phyloP scores from a whole-genome alignment of 53 echinoderm and acorn worm genomes.

The Patiria pectinifera region DNA sequence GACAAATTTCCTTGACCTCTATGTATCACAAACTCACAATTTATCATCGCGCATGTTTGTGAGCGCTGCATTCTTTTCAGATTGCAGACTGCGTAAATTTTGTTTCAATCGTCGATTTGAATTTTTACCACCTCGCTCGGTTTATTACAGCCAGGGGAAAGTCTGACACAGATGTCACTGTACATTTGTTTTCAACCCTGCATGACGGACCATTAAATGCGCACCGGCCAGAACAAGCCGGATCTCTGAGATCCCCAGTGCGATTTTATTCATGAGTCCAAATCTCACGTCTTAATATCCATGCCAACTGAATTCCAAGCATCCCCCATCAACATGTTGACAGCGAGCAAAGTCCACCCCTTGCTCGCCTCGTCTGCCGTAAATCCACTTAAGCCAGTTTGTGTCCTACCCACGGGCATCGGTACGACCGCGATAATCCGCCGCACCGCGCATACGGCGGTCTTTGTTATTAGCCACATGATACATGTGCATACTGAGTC shows the following conservation, averaged over 20 bases:
- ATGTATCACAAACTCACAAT: too few species aligned
- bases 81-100: too few species aligned
- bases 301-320: neutral
- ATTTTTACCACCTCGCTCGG: too few species aligned
- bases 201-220: neutral
- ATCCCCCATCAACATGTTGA: neutral
- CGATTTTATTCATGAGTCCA: constrained; percentile 1
- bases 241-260: neutral
- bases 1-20: too few species aligned
- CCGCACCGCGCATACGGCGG: neutral
- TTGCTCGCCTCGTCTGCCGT: neutral
- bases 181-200: neutral
- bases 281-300: neutral
- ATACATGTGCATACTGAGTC: neutral
- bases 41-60: too few species aligned
- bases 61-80: too few species aligned
- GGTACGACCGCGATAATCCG: neutral
- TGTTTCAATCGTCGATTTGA: too few species aligned
- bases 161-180: neutral
- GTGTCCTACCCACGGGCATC: constrained; percentile 6
- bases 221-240: neutral
- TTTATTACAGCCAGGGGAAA: too few species aligned
- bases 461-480: neutral
- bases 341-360: neutral
- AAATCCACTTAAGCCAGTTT: constrained; percentile 21